phyloP scores from a whole-genome alignment of 2,888 invertebrate species.

The Acleris laterana region DNA sequence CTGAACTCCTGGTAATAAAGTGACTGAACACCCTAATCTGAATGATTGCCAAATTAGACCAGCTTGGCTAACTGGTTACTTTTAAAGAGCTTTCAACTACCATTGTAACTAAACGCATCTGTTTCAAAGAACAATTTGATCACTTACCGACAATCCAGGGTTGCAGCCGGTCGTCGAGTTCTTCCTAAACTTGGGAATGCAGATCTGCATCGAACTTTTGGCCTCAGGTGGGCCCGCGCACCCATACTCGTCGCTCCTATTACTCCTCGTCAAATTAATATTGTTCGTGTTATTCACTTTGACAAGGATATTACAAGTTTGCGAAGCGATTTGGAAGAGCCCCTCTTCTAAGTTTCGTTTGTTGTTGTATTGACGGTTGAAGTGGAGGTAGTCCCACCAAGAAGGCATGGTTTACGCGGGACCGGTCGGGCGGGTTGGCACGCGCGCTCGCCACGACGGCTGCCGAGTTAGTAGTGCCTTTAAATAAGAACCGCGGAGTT shows the following conservation, averaged over 20 bases:
- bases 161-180: constrained; percentile 83
- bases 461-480: constrained; percentile 52
- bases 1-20: too few relatives aligned
- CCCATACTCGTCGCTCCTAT: constrained; percentile 86
- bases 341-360: constrained; percentile 89
- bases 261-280: constrained; percentile 87
- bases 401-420: constrained; percentile 76
- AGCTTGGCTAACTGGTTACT: too few relatives aligned
- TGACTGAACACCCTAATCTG: too few relatives aligned
- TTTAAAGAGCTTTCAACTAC: too few relatives aligned
- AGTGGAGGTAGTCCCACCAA: constrained; percentile 85
- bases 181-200: constrained; percentile 83
- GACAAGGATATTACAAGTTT: constrained; percentile 90
- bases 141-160: constrained; percentile 86
- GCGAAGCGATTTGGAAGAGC: constrained; percentile 90
- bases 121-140: background rate
- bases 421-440: constrained; percentile 42
- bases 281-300: constrained; percentile 91
- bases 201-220: constrained; percentile 81
- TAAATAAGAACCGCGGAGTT: constrained; percentile 57
- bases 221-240: constrained; percentile 73
- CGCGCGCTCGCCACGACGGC: constrained; percentile 50
- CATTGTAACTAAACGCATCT: background rate
- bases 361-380: constrained; percentile 78
- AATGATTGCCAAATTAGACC: too few relatives aligned